Base-by-base conservation (phyloP, 1,140 invertebrate species). In the Leptopilina boulardi region DNA sequence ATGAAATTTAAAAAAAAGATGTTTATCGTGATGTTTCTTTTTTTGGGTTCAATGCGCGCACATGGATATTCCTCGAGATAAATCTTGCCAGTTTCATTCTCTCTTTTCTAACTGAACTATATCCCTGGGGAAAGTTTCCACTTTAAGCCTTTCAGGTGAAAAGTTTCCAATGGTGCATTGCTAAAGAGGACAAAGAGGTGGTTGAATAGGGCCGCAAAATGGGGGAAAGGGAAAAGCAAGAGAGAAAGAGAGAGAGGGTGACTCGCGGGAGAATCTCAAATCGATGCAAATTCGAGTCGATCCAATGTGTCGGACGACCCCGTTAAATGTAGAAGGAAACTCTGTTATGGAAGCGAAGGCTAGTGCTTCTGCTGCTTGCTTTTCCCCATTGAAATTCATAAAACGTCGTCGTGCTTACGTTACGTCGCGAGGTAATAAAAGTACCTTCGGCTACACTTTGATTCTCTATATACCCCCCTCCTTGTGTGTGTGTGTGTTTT, bases 311-410 rank as follows among this genome's bases (percentile, higher is more conserved):
- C 73, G 78, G 75, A 56, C 59, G 59, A 66, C 59, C 59, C 59
- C 59, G 59, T 66, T 66, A 66, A 66, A 59, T 59, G 26, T 38
- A 54, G 19, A 42, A 76, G 38, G 9, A 71, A 41, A 54, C 71
- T 59, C 47, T 54, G 47, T 77, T 77, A 66, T 73, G 38, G 71
- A 66, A 56, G 30, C 56, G 30, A 21, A n/a, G 73, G 51, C 74
- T 56, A 72, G 71, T 77, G 74, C 38, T 73, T 38, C 54, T 56
- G n/a, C n/a, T n/a, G n/a, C n/a, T n/a, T 38, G 30, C 30, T 38
- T 38, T 76, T 72, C 18, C 74, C 75, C 75, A 80, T 80, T 78
- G 78, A 80, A 78, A 82, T 82, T 82, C 78, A 80, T 80, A 80
- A 76, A 82, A 77, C 74, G 76, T 79, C 51, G 66, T 75, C 76